Conservation (phyloP, 2,797 vertebrate species). For the Cossypha polioptera region DNA sequence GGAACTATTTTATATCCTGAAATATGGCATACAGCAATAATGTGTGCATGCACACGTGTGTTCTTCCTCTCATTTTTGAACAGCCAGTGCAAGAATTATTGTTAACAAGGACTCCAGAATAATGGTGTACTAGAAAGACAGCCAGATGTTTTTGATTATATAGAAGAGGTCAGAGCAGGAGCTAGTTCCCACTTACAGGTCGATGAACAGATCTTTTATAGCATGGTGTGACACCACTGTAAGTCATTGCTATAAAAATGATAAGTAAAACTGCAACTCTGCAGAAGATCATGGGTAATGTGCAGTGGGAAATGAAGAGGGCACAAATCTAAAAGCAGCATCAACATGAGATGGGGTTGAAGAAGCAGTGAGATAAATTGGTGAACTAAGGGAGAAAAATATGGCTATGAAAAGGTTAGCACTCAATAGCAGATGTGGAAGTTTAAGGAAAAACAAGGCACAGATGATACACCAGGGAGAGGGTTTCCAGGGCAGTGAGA, state of each 20-base stretch:
- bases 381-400: not conserved
- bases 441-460: not conserved
- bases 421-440: not conserved
- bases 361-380: not conserved
- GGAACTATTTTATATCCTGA: not conserved
- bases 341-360: not conserved
- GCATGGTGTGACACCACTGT: not conserved
- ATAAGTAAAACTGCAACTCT: not conserved
- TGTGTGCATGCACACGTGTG: accelerated
- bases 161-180: not conserved
- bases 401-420: not conserved
- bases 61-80: not conserved
- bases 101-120: not conserved
- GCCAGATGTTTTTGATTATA: not conserved
- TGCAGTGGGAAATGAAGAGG: not conserved
- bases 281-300: not conserved
- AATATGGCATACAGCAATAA: accelerated
- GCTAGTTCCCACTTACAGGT: not conserved
- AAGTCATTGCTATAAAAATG: not conserved
- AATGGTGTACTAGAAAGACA: not conserved
- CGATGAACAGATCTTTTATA: constrained; percentile 11
- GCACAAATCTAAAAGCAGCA: not conserved
- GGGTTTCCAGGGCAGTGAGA: not conserved
- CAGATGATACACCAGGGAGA: not conserved
- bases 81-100: not conserved